Base-by-base conservation (phyloP, 2,888 invertebrate genomes). In the Nomada fabriciana region DNA sequence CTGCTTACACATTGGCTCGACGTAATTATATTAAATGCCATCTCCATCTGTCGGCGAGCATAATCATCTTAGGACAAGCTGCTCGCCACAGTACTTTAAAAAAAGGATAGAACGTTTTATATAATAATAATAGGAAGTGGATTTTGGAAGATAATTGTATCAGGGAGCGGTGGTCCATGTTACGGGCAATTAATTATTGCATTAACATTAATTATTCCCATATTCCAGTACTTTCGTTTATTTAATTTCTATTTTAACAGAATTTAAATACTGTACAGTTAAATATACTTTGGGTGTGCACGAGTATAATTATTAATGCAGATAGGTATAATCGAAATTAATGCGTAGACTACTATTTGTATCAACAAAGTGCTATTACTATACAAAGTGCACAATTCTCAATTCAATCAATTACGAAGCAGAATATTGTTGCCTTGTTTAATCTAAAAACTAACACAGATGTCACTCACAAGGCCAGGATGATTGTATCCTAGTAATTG, bases 401-500 rank as follows among this genome's bases (percentile, higher is more conserved):
- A 2, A n/a, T 60, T 36, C n/a, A 18, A 61, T 52, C 50, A 36
- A 52, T 71, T 52, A 59, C 23, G 13, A 11, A 61, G 18, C 20
- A 18, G 18, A 50, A 23, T 57, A 36, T 65, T 64, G 29, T 68
- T 53, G 43, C 42, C 63, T 55, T 64, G 47, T 57, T 60, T 68
- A 64, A 82, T 75, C 11, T 63, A 42, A 13, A 59, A 15, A 71
- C 50, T 53, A 63, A 72, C 52, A 72, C 36, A 61, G 43, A 63
- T 61, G 72, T 64, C 71, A 78, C 47, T 59, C 53, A 43, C 64
- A 76, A 71, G 71, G 65, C 20, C 57, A 25, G 36, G 23, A 11
- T 42, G 20, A 64, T 65, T 52, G 75, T 52, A 50, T 74, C 47
- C 53, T 60, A 43, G 25, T 83, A 79, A 83, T 60, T 20, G 53